phyloP scores from a whole-genome alignment of 2,113 vertebrate genomes.

The Procavia capensis region DNA sequence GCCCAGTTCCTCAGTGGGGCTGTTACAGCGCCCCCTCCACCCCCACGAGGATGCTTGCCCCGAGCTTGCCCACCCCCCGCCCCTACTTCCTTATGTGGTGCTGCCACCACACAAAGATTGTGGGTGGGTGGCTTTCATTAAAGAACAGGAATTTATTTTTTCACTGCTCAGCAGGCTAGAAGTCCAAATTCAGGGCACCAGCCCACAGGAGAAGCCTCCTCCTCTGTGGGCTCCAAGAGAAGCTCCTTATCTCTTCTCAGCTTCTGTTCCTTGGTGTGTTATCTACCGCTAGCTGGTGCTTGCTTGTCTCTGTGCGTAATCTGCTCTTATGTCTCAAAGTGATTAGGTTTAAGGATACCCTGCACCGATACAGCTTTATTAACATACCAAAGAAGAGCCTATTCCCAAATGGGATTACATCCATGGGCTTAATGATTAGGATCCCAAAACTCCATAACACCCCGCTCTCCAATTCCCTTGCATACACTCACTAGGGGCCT shows the following conservation, averaged over 20 bases:
- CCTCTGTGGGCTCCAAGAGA: background rate
- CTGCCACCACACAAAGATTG: background rate
- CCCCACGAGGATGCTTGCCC: too few relatives aligned
- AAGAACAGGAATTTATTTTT: background rate
- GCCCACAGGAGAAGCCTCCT: background rate
- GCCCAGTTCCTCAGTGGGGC: background rate
- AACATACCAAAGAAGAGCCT: too few relatives aligned
- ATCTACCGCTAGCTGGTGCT: background rate
- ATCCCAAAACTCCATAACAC: too few relatives aligned
- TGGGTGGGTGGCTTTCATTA: background rate
- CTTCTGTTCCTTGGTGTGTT: background rate
- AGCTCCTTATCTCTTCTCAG: background rate
- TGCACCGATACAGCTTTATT: too few relatives aligned
- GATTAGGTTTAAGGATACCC: too few relatives aligned
- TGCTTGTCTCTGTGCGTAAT: background rate
- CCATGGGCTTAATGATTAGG: too few relatives aligned
- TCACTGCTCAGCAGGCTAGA: background rate
- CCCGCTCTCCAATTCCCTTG: too few relatives aligned
- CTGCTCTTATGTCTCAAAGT: too few relatives aligned
- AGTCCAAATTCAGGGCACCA: background rate
- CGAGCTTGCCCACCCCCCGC: background rate
- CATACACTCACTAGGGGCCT: too few relatives aligned
- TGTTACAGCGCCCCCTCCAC: background rate
- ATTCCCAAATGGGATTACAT: too few relatives aligned
- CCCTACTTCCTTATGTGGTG: background rate